Conservation (phyloP, 2,888 invertebrate genomes). For the Diarsia rubi region DNA sequence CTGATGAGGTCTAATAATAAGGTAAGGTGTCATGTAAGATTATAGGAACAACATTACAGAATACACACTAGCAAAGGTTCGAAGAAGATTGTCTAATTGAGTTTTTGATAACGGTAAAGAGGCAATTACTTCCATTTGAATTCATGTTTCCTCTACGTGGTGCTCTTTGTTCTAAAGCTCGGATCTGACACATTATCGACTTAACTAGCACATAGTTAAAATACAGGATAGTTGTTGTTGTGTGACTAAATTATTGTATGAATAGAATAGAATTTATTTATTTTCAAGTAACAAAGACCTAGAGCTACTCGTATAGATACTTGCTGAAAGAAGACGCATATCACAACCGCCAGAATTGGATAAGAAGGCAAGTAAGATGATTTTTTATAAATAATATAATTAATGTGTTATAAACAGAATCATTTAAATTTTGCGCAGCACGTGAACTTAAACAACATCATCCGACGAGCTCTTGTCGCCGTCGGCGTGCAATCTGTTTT, state of each 20-base stretch:
- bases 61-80: neutral
- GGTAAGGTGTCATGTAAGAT: neutral
- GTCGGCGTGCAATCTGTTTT: no score
- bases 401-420: neutral
- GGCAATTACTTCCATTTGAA: neutral
- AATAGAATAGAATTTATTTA: no score
- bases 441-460: no score
- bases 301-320: no score
- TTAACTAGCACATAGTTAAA: neutral
- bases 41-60: neutral
- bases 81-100: neutral
- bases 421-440: neutral
- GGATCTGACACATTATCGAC: neutral
- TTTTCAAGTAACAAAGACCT: no score
- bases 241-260: no score
- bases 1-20: neutral
- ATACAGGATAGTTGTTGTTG: no score
- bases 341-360: conserved; percentile 38
- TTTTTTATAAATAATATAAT: neutral
- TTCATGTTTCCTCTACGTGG: neutral
- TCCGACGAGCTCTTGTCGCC: no score
- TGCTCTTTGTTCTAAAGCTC: neutral
- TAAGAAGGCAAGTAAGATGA: conserved; percentile 36
- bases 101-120: neutral
- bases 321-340: conserved; percentile 57